A percentile compares a stretch with the other conserved stretches of the same genome.
phyloP scores from a whole-genome alignment of 2,888 invertebrate species.

The Polylopha cassiicola region DNA sequence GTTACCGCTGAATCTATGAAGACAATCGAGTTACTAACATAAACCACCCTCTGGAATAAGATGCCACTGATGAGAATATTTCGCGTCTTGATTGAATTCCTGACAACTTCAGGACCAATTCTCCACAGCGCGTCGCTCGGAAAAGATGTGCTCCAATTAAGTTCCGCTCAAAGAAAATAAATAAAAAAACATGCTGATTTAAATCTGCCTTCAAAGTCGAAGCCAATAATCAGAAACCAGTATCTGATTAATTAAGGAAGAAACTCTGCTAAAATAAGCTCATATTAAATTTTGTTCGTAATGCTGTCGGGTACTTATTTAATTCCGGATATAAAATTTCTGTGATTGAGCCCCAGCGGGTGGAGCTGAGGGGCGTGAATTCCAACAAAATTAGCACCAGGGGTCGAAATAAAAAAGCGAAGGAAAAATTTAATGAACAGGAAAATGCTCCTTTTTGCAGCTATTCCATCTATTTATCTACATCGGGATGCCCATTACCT shows the following conservation, averaged over 20 bases:
- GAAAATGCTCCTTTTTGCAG: slow-evolving; percentile 79
- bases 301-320: slow-evolving; percentile 75
- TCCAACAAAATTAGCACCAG: slow-evolving; percentile 79
- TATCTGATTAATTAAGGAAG: slow-evolving; percentile 61
- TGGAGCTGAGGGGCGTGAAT: slow-evolving; percentile 76
- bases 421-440: slow-evolving; percentile 79
- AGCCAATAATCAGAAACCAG: slow-evolving; percentile 36
- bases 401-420: slow-evolving; percentile 78
- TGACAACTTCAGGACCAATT: slow-evolving; percentile 29
- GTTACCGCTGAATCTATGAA: slow-evolving; percentile 60
- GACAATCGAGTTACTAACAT: slow-evolving; percentile 71
- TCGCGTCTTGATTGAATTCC: slow-evolving; percentile 57
- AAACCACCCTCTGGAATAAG: slow-evolving; percentile 69
- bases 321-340: slow-evolving; percentile 79
- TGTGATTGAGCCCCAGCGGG: slow-evolving; percentile 77
- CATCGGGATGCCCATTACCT: slow-evolving; percentile 79
- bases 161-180: slow-evolving; percentile 1
- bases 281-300: slow-evolving; percentile 71
- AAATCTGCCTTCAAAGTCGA: slow-evolving; percentile 14
- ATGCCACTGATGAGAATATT: slow-evolving; percentile 66
- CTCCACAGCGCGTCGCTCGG: slow-evolving; percentile 21
- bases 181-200: slow-evolving; percentile 10
- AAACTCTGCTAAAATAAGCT: slow-evolving; percentile 63
- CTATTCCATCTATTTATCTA: slow-evolving; percentile 79
- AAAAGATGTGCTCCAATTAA: slow-evolving; percentile 16